Evolutionary conservation across 2,797 vertebrate genomes (phyloP), one percentile per base, ranked within the genome.

Genomic region (Epinephelus coioides): DNA sequence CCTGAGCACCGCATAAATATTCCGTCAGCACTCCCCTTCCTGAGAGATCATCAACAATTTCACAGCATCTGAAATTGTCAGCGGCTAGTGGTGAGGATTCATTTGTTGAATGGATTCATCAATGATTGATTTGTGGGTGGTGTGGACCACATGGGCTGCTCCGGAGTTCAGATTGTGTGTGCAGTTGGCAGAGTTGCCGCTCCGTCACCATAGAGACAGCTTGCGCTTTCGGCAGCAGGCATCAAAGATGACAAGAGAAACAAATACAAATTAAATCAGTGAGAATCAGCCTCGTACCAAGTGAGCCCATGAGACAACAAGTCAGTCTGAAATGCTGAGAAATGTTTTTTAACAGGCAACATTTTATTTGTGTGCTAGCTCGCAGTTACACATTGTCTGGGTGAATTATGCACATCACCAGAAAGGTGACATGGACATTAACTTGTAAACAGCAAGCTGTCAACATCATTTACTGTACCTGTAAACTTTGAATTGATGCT

Each of bases 251-350:
- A 88, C 68, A 69, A 62, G 84, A 84, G 57, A 81, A 82, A 85
- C 68, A 86, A 82, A 89, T 63, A 76, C 60, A 78, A 76, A 88
- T 87, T 55, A 84, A 90, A 88, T 91, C 85, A 72, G 9, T 1
- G 38, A 56, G 69, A 87, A 23, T 83, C 63, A 67, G 23, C 47
- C 56, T 66, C 8, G 56, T 23, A 18, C 56, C 60, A 54, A 47
- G 56, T 30, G 59, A 76, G 72, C 81, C 53, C 69, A 34, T 5
- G 78, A 88, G 83, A 79, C 82, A 27, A 18, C 19, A 15, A 60
- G 73, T 43, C 61, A 11, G 57, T 7, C 25, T 14, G 23, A 76
- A 83, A 78, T 27, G 60, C 27, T 5, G n/a, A 10, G 65, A 56
- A 65, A 55, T 38, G 50, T 60, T 81, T 34, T 49, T 46, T 17